Evolutionary conservation across 2,888 invertebrate species (phyloP), one percentile per base, ranked within the genome.

Genomic region (Lamellibrachia satsuma): DNA sequence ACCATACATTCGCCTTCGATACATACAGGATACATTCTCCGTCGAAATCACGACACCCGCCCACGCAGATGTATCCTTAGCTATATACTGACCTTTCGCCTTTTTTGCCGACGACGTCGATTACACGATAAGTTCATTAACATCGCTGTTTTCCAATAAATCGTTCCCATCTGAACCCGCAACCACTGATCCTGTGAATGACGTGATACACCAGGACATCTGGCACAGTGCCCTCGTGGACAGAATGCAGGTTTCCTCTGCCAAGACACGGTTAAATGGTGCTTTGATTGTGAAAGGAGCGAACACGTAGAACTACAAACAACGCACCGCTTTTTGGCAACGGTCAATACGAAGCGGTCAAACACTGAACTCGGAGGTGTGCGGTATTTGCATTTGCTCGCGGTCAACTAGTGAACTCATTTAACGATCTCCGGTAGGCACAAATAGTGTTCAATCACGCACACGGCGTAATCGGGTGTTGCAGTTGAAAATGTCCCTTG

Each of bases 341-440:
- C 75, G 15, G 75, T 75, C 22, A 75, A 75, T 75, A 75, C 75
- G 22, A n/a, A 75, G n/a, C 75, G 75, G 75, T 75, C 75, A 75
- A 75, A 75, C 75, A 75, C 75, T n/a, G 22, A 15, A 4, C 75
- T 75, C 22, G 22, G 75, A 22, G 22, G 75, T 75, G 75, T 75
- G 75, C 3, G 15, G 75, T 75, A 75, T 75, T 75, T 75, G n/a
- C 22, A 75, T 75, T 75, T 22, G n/a, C 75, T 15, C 75, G 22
- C 75, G 75, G 75, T 75, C 75, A 75, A n/a, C 22, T n/a, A n/a
- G 75, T 75, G 75, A 75, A 75, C 75, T 75, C 75, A n/a, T 75
- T 75, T n/a, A 75, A 75, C n/a, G 75, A 75, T 22, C 75, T 75
- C 75, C 15, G 3, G 15, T 75, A 75, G 75, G 75, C n/a, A 7